Evolutionary conservation across 2,888 invertebrate species (phyloP), one percentile per base, ranked within the genome.

Genomic region (Agriotes lineatus): DNA sequence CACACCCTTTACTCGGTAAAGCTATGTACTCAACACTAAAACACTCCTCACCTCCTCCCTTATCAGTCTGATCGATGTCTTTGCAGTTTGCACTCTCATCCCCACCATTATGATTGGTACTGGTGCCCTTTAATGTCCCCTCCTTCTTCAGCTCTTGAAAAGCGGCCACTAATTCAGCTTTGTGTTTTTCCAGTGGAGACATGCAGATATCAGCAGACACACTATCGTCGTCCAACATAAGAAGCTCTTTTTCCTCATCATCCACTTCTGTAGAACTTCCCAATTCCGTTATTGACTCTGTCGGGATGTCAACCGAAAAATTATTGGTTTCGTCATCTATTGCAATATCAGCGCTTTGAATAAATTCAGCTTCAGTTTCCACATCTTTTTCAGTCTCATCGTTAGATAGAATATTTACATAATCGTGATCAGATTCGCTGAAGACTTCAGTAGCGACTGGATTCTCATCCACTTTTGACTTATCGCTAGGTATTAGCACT

Each of bases 1-100:
- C 73, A 73, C 74, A 71, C 70, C 66, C 69, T 69, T 64, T 66
- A 50, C 70, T 71, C 65, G 75, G 74, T 70, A 78, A 79, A 80
- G 78, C 77, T 71, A 73, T 68, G 60, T 67, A 68, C 56, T 74
- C 73, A 73, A 76, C 74, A 78, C 78, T 73, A 78, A 74, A 77
- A 81, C 78, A 80, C 78, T 67, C 76, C 83, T 84, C 84, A 83
- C 83, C 83, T 82, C 80, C 73, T 69, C 72, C 73, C 71, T 66
- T 58, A 54, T 67, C 54, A 60, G 35, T 64, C 35, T 64, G 56
- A 12, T 64, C 56, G 16, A 33, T 57, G 14, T 2, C 33, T 61
- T 22, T 18, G 45, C 4, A 7, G 20, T 14, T 10, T 20, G 42
- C 44, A 4, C 35, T 61, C 4, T 22, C 42, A 42, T 61, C 56